These are phyloP conservation scores for Bos taurus DNA, from an alignment of 2,113 vertebrate genomes.

Conservation along the genomic window ARS-UCD2.0 NC_037330.1:98335501-98336000, in stretches of 20 bases:
- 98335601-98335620: background rate
- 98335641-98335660: background rate
- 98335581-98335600: background rate
- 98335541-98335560: background rate
- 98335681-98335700: background rate
- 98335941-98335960: background rate
- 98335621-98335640: background rate
- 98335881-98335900: background rate
- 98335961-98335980: background rate
- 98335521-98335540: background rate
- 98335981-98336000: background rate
- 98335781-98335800: background rate
- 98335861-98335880: background rate
- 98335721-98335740: background rate
- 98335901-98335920: background rate
- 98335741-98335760: background rate
- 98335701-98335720: background rate
- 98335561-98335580: background rate
- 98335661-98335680: background rate
- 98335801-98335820: background rate
- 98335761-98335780: background rate
- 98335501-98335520: background rate
- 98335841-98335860: background rate
- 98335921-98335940: background rate
- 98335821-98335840: background rate